Percentiles rank a stretch among this genome's conserved stretches.
Conservation (phyloP, 1,140 invertebrate species). For the Aphis craccivora region DNA sequence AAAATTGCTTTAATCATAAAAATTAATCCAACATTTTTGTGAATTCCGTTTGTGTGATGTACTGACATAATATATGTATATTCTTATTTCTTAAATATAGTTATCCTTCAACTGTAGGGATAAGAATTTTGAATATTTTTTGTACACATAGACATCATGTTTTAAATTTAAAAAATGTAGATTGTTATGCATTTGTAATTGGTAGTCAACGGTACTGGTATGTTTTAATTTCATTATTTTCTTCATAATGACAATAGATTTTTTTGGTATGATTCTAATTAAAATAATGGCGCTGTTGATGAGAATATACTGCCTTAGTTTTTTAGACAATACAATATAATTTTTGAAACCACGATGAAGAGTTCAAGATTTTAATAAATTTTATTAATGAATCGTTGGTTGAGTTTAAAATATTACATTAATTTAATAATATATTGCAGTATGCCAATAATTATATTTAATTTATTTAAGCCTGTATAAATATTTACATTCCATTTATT, state of each 20-base stretch:
- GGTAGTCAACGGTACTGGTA: neutral
- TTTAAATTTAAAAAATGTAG: neutral
- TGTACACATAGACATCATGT: neutral
- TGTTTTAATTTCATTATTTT: neutral
- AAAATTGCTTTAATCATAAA: neutral
- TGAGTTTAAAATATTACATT: neutral
- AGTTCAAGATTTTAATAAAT: neutral
- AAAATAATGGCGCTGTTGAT: neutral
- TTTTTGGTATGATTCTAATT: neutral
- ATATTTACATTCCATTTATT: too few relatives aligned
- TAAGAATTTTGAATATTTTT: neutral
- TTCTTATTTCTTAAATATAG: too few relatives aligned
- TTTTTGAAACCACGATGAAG: neutral
- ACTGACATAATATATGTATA: neutral
- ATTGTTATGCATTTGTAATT: neutral
- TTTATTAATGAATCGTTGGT: neutral
- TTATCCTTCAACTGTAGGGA: neutral
- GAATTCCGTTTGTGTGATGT: neutral
- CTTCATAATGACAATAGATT: conserved; percentile 12
- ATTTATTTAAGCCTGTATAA: neutral
- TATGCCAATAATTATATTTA: neutral
- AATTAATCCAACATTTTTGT: neutral
- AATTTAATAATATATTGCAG: neutral
- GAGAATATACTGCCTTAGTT: neutral
- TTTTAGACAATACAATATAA: neutral